Conservation (phyloP, 2,888 invertebrate genomes). For the Muscina levida region DNA sequence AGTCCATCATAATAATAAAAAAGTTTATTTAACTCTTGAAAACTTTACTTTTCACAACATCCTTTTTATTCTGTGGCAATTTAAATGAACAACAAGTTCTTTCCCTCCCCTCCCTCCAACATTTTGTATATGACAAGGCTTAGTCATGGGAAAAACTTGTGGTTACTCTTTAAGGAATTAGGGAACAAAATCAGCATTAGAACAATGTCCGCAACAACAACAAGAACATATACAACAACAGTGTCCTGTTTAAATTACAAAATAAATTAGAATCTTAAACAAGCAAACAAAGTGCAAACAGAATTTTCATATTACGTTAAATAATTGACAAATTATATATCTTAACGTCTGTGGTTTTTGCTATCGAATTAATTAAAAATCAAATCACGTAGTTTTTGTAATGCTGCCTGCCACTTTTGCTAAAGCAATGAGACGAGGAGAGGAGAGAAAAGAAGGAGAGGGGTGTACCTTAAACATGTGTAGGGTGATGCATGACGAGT, state of each 20-base stretch:
- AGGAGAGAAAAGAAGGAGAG: background rate
- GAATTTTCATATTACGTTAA: background rate
- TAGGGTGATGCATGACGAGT: too few relatives aligned
- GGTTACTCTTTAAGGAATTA: background rate
- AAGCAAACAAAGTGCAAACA: too few relatives aligned
- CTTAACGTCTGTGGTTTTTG: background rate
- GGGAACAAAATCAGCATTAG: too few relatives aligned
- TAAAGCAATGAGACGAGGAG: background rate
- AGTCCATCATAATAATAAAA: background rate
- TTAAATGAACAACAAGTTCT: too few relatives aligned
- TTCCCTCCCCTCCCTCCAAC: background rate
- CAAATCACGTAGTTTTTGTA: conserved; percentile 8
- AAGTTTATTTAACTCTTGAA: conserved; percentile 20
- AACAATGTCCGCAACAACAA: too few relatives aligned
- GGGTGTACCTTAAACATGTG: too few relatives aligned
- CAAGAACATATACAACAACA: too few relatives aligned
- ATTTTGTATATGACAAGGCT: background rate
- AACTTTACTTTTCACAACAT: conserved; percentile 3
- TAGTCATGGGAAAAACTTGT: background rate
- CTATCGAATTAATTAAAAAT: conserved; percentile 10
- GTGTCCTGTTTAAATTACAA: too few relatives aligned
- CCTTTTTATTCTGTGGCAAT: background rate
- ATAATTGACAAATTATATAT: conserved; percentile 16
- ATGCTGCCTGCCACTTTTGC: background rate
- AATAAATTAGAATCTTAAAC: too few relatives aligned